phyloP scores from a whole-genome alignment of 2,113 vertebrate species.

The Origma solitaria region DNA sequence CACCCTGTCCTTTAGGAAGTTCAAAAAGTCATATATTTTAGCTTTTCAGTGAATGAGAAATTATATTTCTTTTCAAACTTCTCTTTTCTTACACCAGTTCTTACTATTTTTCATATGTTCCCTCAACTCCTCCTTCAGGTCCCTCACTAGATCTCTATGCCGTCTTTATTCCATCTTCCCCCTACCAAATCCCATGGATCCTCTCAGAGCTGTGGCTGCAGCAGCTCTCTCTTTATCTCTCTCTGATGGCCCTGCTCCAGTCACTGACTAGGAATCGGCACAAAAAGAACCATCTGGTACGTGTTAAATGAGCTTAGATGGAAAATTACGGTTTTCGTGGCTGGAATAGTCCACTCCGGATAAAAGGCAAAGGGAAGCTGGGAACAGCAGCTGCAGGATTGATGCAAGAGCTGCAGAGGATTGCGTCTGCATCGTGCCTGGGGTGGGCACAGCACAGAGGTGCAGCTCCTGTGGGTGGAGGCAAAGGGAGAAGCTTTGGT shows the following conservation, averaged over 20 bases:
- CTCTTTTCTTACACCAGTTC: not conserved
- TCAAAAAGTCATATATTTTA: not conserved
- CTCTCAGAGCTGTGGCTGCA: not conserved
- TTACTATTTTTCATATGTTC: not conserved
- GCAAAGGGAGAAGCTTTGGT: not conserved
- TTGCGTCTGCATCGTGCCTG: too few species aligned
- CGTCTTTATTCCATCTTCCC: not conserved
- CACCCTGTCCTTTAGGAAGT: not conserved
- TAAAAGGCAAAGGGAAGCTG: not conserved
- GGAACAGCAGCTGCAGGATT: not conserved
- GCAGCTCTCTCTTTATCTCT: not conserved
- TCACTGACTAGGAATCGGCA: not conserved
- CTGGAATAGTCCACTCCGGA: not conserved
- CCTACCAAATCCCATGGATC: not conserved
- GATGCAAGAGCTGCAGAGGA: not conserved
- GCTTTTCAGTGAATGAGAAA: not conserved
- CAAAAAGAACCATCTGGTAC: not conserved
- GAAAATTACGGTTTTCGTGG: not conserved
- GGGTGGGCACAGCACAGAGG: fast-evolving
- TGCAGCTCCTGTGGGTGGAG: too few species aligned
- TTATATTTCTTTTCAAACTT: not conserved
- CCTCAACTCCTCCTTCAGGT: not conserved
- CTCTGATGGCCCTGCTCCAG: not conserved
- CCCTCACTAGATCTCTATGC: not conserved
- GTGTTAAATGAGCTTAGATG: not conserved